These are phyloP conservation scores for Temnothorax unifasciatus DNA, from an alignment of 2,888 invertebrate genomes.

Conservation along the genomic window DNA sequence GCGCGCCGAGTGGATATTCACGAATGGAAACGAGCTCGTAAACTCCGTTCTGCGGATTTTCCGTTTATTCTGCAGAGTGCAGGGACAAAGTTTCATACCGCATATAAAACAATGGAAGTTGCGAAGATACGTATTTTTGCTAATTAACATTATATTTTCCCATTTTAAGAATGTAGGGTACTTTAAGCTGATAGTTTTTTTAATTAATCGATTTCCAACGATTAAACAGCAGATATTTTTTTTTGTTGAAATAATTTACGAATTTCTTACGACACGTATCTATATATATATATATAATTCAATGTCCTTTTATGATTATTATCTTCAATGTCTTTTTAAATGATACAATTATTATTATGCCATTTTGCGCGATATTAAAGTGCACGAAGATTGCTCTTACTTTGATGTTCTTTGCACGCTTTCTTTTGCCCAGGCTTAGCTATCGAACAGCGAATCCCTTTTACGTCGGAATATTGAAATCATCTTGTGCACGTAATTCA, in stretches of 20 bases:
- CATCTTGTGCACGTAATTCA: conserved; percentile 42
- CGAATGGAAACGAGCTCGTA: conserved; percentile 22
- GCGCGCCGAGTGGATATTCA: conserved; percentile 23
- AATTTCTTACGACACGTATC: background rate
- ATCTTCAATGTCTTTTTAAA: background rate
- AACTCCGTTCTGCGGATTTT: conserved; percentile 1
- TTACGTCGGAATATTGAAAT: conserved; percentile 38
- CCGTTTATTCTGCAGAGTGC: background rate
- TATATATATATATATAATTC: too few species aligned
- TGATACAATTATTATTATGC: background rate
- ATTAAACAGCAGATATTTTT: background rate
- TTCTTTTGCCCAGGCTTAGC: background rate
- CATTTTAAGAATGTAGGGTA: background rate
- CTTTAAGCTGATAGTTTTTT: background rate
- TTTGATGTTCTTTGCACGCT: conserved; percentile 10
- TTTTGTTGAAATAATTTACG: background rate
- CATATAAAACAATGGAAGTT: background rate
- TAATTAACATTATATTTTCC: background rate
- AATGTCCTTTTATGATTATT: too few species aligned
- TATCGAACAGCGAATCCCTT: conserved; percentile 16
- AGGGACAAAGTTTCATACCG: background rate
- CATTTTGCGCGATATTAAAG: conserved; percentile 9
- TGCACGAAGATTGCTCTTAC: background rate
- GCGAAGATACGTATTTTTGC: background rate
- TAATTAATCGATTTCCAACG: conserved; percentile 26